A percentile compares a stretch with the other conserved stretches of the same genome.
Conservation (phyloP, 92 coral and sea anemone genomes). For the Epizoanthus rinbou region DNA sequence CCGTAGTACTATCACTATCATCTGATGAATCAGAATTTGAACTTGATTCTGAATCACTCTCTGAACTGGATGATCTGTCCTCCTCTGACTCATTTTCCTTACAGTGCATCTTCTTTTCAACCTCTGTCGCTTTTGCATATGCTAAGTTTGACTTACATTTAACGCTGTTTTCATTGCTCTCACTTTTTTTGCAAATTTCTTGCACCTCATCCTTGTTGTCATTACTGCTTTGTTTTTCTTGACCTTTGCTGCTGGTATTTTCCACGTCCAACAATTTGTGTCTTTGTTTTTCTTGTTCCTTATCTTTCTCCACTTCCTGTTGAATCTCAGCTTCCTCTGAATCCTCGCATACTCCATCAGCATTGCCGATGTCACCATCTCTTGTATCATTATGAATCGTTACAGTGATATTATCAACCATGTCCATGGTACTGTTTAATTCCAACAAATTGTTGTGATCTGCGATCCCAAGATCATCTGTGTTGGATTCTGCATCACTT, state of each 20-base stretch:
- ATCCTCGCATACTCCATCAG: too few species aligned
- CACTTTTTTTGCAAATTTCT: neutral
- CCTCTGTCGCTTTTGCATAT: neutral
- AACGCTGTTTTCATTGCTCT: neutral
- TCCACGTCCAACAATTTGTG: neutral
- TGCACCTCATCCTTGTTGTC: slow-evolving; percentile 4
- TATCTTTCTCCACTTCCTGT: neutral
- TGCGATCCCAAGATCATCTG: slow-evolving; percentile 3
- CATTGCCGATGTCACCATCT: neutral
- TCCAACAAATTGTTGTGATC: slow-evolving; percentile 38
- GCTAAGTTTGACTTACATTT: neutral
- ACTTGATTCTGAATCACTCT: slow-evolving; percentile 19
- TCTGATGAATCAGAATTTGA: slow-evolving; percentile 27
- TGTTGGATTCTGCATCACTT: neutral
- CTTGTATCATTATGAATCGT: slow-evolving; percentile 54
- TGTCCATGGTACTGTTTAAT: slow-evolving; percentile 40
- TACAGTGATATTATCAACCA: slow-evolving; percentile 56
- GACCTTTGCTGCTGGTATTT: neutral
- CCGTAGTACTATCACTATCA: neutral
- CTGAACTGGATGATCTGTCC: neutral
- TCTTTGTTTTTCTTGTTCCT: neutral
- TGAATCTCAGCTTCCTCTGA: neutral
- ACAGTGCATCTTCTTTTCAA: neutral
- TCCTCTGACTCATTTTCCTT: neutral
- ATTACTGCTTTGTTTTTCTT: neutral